These are phyloP conservation scores for Ennomos quercinarius DNA, from an alignment of 2,888 invertebrate species.

Conservation along the genomic window DNA sequence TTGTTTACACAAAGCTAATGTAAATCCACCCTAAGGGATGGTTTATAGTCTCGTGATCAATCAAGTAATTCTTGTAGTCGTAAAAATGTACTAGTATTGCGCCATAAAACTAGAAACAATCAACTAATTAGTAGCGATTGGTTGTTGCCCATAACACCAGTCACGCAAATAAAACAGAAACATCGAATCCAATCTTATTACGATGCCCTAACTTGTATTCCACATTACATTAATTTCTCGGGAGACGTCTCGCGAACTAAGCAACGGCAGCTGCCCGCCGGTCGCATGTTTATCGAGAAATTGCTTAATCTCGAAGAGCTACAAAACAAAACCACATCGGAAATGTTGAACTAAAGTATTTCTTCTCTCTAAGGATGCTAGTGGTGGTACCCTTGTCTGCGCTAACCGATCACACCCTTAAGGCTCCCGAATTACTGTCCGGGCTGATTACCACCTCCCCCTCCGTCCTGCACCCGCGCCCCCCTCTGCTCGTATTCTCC, in stretches of 20 bases:
- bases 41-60: conserved; percentile 29
- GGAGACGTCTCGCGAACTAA: conserved; percentile 79
- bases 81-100: conserved; percentile 32
- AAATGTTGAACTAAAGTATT: conserved; percentile 84
- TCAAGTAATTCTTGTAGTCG: conserved; percentile 30
- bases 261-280: conserved; percentile 76
- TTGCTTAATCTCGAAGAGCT: conserved; percentile 83
- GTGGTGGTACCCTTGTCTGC: conserved; percentile 81
- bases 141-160: conserved; percentile 64
- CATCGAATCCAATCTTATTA: conserved; percentile 75
- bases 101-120: conserved; percentile 41
- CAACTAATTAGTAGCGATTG: conserved; percentile 48
- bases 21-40: conserved; percentile 18
- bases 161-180: conserved; percentile 69
- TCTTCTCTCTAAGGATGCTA: conserved; percentile 81
- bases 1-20: conserved; percentile 9
- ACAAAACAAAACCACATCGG: conserved; percentile 84
- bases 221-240: conserved; percentile 82
- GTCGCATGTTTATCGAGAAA: conserved; percentile 82
- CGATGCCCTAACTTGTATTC: conserved; percentile 72
- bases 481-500: conserved; percentile 49
- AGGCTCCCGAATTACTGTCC: conserved; percentile 83
- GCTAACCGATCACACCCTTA: conserved; percentile 84
- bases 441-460: conserved; percentile 77
- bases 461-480: conserved; percentile 47